A percentile compares a stretch with the other conserved stretches of the same genome.
These are phyloP conservation scores for Channa striata DNA, from an alignment of 2,797 vertebrate genomes.

Conservation along the genomic window DNA sequence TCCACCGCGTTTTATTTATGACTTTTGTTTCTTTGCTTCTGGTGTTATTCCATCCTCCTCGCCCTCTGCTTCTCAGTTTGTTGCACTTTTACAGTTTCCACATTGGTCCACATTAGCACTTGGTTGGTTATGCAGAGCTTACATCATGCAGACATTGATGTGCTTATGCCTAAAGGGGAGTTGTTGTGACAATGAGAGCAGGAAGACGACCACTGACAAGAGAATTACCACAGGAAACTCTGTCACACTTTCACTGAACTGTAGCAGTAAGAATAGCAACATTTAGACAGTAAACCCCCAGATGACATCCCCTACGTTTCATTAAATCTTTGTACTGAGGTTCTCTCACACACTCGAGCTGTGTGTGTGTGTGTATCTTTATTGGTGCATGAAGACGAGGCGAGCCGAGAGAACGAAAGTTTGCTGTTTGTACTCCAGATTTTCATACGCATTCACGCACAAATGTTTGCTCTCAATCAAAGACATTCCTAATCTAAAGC, in stretches of 20 bases:
- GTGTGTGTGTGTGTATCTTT: neutral
- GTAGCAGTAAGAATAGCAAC: conserved; percentile 63
- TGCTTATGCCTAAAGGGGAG: conserved; percentile 50
- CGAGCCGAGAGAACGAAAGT: conserved; percentile 15
- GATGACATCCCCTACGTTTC: conserved; percentile 63
- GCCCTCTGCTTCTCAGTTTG: conserved; percentile 1
- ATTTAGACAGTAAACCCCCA: conserved; percentile 79
- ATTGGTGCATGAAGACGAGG: neutral
- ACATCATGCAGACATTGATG: conserved; percentile 53
- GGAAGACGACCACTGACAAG: conserved; percentile 57
- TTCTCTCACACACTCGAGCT: conserved; percentile 45
- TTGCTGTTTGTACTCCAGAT: conserved; percentile 30
- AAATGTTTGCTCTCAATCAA: no score
- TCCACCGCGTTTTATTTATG: conserved; percentile 9
- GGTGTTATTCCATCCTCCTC: neutral
- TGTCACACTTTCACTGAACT: conserved; percentile 18
- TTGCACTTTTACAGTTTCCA: conserved; percentile 12
- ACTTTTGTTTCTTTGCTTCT: conserved; percentile 16
- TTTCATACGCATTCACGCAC: neutral
- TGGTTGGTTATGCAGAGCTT: conserved; percentile 54
- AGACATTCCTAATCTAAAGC: no score
- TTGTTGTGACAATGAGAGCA: conserved; percentile 44
- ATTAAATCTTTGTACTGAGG: conserved; percentile 74
- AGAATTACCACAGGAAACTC: conserved; percentile 63
- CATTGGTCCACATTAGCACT: conserved; percentile 14